phyloP scores from a whole-genome alignment of 2,797 vertebrate species.

The Sphaeramia orbicularis region DNA sequence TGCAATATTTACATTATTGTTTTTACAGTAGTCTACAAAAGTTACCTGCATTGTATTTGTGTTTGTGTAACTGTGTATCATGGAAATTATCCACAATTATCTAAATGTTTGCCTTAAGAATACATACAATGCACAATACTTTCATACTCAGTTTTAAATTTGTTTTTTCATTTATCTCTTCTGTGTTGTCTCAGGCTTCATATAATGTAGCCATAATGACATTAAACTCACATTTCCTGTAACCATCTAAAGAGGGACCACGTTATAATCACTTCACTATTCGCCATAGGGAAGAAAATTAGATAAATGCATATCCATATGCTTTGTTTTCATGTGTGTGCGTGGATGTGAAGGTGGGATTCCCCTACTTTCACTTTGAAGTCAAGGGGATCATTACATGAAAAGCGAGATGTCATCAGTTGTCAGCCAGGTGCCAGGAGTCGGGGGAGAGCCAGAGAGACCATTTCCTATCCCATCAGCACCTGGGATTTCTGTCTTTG shows the following conservation, averaged over 20 bases:
- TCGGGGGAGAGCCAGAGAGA: constrained; percentile 36
- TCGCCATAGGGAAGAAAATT: constrained; percentile 1
- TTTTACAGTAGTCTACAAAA: too few species aligned
- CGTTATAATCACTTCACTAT: constrained; percentile 50
- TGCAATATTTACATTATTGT: too few species aligned
- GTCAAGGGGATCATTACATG: constrained; percentile 69
- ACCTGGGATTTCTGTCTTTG: constrained; percentile 62
- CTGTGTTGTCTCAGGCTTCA: constrained; percentile 18
- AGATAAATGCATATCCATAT: constrained; percentile 32
- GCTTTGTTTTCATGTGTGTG: constrained; percentile 23
- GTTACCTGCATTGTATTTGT: too few species aligned
- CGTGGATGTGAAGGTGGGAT: constrained; percentile 62
- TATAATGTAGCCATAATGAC: constrained; percentile 35
- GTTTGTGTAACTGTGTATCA: too few species aligned
- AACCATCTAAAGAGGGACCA: constrained; percentile 40
- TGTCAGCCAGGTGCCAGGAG: constrained; percentile 70
- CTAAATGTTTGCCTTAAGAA: too few species aligned
- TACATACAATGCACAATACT: too few species aligned
- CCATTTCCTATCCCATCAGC: constrained; percentile 70
- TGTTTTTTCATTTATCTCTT: not conserved
- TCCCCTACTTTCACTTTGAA: constrained; percentile 79
- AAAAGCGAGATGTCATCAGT: constrained; percentile 71
- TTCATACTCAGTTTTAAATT: not conserved
- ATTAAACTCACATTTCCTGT: constrained; percentile 35
- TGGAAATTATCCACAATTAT: too few species aligned